Conservation (phyloP, 1,140 invertebrate species). For the Ephestia elutella region DNA sequence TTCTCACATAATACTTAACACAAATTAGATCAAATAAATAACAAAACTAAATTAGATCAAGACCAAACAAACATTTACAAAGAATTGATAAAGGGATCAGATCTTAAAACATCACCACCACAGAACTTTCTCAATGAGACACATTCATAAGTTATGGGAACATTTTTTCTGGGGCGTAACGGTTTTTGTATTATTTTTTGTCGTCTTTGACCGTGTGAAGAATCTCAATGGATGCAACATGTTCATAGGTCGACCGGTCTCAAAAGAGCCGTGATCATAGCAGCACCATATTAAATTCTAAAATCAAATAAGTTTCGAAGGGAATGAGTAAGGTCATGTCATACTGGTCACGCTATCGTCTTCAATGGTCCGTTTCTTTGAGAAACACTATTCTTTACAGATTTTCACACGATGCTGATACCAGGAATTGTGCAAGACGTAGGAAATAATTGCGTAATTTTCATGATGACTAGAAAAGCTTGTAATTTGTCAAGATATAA, state of each 20-base stretch:
- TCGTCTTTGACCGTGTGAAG: constrained; percentile 68
- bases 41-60: not conserved
- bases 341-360: constrained; percentile 36
- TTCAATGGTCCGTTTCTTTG: constrained; percentile 63
- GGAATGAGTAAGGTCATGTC: constrained; percentile 31
- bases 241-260: constrained; percentile 41
- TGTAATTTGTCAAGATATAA: not conserved
- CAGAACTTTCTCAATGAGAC: constrained; percentile 59
- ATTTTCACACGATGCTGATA: constrained; percentile 57
- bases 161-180: constrained; percentile 67
- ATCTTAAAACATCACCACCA: constrained; percentile 8
- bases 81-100: not conserved
- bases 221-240: constrained; percentile 65
- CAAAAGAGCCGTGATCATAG: constrained; percentile 30
- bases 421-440: constrained; percentile 37
- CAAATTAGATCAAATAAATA: too few relatives aligned
- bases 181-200: constrained; percentile 73
- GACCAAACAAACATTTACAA: not conserved
- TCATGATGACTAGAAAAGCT: not conserved
- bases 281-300: not conserved
- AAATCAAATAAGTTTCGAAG: not conserved
- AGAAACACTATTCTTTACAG: constrained; percentile 41
- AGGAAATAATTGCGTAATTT: not conserved
- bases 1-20: too few relatives aligned
- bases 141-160: constrained; percentile 67